phyloP scores from a whole-genome alignment of 1,140 invertebrate genomes.

The Hypothenemus hampei region DNA sequence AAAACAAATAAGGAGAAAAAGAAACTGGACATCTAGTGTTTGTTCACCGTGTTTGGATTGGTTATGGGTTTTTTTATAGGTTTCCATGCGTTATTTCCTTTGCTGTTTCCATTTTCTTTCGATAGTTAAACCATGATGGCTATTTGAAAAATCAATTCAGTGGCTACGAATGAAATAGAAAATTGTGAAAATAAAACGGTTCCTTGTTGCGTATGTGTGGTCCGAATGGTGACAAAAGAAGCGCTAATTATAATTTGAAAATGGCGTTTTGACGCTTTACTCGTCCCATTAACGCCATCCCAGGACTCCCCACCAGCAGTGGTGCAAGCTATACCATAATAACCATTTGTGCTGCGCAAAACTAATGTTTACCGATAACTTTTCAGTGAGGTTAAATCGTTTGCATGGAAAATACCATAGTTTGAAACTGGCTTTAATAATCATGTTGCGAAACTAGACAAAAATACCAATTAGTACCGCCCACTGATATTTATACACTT shows the following conservation, averaged over 20 bases:
- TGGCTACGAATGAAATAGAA: background rate
- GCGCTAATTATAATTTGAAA: slow-evolving; percentile 14
- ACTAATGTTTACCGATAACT: too few species aligned
- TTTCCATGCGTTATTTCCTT: background rate
- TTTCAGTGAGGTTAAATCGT: too few species aligned
- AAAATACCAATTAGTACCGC: too few species aligned
- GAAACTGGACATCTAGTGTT: slow-evolving; percentile 23
- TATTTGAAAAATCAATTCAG: background rate
- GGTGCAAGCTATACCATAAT: background rate
- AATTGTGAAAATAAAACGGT: background rate
- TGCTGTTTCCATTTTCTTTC: background rate
- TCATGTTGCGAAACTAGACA: too few species aligned
- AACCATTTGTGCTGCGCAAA: too few species aligned
- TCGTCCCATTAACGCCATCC: slow-evolving; percentile 1
- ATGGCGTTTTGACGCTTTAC: slow-evolving; percentile 10
- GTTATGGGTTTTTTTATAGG: slow-evolving; percentile 11
- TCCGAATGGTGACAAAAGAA: slow-evolving; percentile 10
- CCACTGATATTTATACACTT: too few species aligned
- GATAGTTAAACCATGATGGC: background rate
- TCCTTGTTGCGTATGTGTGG: slow-evolving; percentile 4
- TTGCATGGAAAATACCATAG: too few species aligned
- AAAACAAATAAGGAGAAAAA: slow-evolving; percentile 18
- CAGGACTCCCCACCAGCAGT: too few species aligned
- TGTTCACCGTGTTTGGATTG: slow-evolving; percentile 15
- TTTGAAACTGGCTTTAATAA: too few species aligned